Percentiles rank a stretch among this genome's conserved stretches.
Evolutionary conservation across 2,797 vertebrate species (phyloP).

Genomic region (Muscicapa comitata): DNA sequence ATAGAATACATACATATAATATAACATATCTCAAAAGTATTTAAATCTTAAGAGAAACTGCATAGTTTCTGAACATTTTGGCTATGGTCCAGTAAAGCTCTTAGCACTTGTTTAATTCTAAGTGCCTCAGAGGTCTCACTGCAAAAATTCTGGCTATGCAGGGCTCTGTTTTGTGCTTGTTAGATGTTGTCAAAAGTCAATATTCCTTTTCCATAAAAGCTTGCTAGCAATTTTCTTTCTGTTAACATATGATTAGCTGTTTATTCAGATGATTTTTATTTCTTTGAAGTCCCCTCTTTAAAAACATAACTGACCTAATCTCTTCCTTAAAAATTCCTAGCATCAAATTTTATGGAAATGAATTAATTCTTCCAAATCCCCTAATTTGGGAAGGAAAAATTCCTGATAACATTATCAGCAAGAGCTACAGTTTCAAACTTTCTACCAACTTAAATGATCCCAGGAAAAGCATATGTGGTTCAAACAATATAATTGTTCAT

Average conservation of each 20-base stretch:
- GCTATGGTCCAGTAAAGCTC: neutral
- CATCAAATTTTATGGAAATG: neutral
- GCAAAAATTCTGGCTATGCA: neutral
- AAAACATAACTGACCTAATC: neutral
- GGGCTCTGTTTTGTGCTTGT: neutral
- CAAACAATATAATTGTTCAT: neutral
- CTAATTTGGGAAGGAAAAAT: neutral
- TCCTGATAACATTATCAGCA: neutral
- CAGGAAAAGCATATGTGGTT: neutral
- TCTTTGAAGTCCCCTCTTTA: neutral
- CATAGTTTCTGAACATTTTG: neutral
- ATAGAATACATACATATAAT: neutral
- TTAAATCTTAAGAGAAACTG: neutral
- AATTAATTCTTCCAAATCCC: neutral
- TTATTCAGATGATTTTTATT: neutral
- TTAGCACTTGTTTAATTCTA: slow-evolving; percentile 35
- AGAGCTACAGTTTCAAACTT: neutral
- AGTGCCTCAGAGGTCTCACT: neutral
- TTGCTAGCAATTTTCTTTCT: neutral
- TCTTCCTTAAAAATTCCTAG: neutral
- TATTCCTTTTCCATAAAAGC: neutral
- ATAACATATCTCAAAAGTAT: neutral
- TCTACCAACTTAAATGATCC: neutral
- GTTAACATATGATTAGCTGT: neutral
- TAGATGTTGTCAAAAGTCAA: neutral